These are phyloP conservation scores for Aproaerema taeniolella DNA, from an alignment of 2,888 invertebrate genomes.

Conservation along the genomic window DNA sequence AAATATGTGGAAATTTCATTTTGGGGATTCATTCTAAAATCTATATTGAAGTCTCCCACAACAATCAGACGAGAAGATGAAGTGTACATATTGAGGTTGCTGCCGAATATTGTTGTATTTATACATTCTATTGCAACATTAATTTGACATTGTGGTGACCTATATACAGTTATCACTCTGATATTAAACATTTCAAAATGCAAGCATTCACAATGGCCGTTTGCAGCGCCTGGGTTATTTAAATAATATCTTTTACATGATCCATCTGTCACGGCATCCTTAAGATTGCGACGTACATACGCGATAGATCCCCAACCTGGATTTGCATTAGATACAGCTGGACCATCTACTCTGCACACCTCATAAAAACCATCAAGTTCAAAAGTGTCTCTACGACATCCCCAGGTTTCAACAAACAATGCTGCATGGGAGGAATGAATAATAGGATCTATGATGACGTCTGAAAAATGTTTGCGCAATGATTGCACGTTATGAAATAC, in stretches of 20 bases:
- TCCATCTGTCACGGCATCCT: constrained; percentile 13
- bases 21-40: no score
- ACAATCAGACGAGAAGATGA: no score
- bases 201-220: background rate
- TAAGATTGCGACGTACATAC: background rate
- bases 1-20: no score
- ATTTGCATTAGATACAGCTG: constrained; percentile 12
- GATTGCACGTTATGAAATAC: constrained; percentile 13
- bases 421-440: constrained; percentile 11
- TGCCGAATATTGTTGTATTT: no score
- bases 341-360: constrained; percentile 12
- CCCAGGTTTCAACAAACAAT: constrained; percentile 6
- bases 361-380: constrained; percentile 13
- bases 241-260: constrained; percentile 14
- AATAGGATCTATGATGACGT: constrained; percentile 11
- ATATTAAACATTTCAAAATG: background rate
- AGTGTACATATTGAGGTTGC: no score
- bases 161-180: no score
- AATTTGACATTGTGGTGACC: no score
- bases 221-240: constrained; percentile 7
- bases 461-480: constrained; percentile 13
- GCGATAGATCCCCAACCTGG: constrained; percentile 19
- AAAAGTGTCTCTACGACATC: constrained; percentile 13
- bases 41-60: no score
- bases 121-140: no score